Percentiles rank a stretch among this genome's conserved stretches.
These are phyloP conservation scores for Campoplex capitator DNA, from an alignment of 2,888 invertebrate species.

Conservation along the genomic window DNA sequence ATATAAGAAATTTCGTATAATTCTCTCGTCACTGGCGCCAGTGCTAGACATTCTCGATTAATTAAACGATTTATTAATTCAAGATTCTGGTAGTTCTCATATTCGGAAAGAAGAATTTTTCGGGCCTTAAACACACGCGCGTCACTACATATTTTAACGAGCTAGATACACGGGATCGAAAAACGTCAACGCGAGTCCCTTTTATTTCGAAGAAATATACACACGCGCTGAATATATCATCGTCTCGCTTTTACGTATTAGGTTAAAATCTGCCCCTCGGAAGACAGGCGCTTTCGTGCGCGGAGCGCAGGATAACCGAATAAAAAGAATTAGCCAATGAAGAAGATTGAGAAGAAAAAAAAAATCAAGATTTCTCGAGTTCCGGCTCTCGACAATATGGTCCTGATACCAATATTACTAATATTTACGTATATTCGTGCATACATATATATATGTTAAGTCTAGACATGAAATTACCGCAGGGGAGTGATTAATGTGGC, in stretches of 20 bases:
- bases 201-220: conserved; percentile 32
- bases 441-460: not conserved
- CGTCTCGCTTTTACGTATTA: conserved; percentile 14
- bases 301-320: not conserved
- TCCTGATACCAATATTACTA: conserved; percentile 18
- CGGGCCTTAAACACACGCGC: conserved; percentile 42
- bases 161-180: conserved; percentile 31
- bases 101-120: conserved; percentile 48
- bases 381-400: conserved; percentile 48
- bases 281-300: not conserved
- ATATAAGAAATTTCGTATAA: conserved; percentile 50
- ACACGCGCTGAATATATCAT: conserved; percentile 1
- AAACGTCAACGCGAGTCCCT: conserved; percentile 44
- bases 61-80: conserved; percentile 70
- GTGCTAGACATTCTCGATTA: conserved; percentile 68
- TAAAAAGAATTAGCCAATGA: not conserved
- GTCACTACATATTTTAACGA: conserved; percentile 52
- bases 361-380: conserved; percentile 29
- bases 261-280: conserved; percentile 1
- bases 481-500: conserved; percentile 19
- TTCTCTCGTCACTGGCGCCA: conserved; percentile 69
- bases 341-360: conserved; percentile 11
- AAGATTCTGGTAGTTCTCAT: conserved; percentile 62
- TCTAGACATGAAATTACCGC: not conserved
- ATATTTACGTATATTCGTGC: not conserved